phyloP scores from a whole-genome alignment of 1,140 invertebrate genomes.

The Drosophila rhopaloa region DNA sequence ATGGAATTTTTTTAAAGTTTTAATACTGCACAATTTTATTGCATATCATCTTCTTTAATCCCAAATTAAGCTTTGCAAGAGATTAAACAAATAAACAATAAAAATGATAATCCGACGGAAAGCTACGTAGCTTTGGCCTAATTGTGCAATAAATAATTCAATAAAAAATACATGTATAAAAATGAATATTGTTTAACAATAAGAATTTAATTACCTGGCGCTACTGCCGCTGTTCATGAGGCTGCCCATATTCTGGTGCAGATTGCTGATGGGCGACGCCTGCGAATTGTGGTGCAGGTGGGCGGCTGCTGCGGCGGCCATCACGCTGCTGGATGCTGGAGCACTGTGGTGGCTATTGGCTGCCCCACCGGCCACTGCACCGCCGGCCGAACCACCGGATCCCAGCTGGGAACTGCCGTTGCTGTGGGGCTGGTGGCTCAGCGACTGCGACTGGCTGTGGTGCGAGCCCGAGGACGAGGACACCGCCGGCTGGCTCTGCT shows the following conservation, averaged over 20 bases:
- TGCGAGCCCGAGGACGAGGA: slow-evolving; percentile 36
- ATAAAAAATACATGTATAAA: too few relatives aligned
- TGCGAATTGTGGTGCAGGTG: slow-evolving; percentile 81
- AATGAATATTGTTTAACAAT: too few relatives aligned
- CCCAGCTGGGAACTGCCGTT: slow-evolving; percentile 66
- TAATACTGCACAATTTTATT: too few relatives aligned
- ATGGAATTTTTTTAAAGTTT: too few relatives aligned
- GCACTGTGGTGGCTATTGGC: slow-evolving; percentile 45
- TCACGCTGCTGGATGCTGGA: slow-evolving; percentile 72
- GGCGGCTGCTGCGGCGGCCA: slow-evolving; percentile 80
- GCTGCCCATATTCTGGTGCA: slow-evolving; percentile 84
- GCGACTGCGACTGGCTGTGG: slow-evolving; percentile 53
- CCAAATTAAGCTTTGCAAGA: too few relatives aligned
- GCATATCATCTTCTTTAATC: too few relatives aligned
- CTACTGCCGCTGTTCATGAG: slow-evolving; percentile 84
- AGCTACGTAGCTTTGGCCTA: too few relatives aligned
- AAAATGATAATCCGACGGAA: too few relatives aligned
- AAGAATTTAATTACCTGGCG: slow-evolving; percentile 63
- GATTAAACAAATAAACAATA: too few relatives aligned
- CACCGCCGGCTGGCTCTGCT: slow-evolving; percentile 46
- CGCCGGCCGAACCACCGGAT: slow-evolving; percentile 17
- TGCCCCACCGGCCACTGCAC: slow-evolving; percentile 13
- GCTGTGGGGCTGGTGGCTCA: slow-evolving; percentile 63
- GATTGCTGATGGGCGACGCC: slow-evolving; percentile 80
- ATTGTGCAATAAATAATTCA: too few relatives aligned